phyloP scores from a whole-genome alignment of 2,888 invertebrate species.

The Criorhina ranunculi region DNA sequence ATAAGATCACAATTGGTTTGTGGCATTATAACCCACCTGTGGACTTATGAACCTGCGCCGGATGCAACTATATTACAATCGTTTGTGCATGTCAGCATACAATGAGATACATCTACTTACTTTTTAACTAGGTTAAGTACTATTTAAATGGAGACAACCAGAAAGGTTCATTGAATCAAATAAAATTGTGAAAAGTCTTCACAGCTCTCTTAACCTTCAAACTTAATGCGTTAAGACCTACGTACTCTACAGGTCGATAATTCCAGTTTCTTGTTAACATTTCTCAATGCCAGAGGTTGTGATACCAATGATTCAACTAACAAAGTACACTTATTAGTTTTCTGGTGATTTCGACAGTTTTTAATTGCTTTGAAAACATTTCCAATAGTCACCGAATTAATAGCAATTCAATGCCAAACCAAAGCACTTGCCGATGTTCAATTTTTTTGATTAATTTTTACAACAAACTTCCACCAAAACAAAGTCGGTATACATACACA shows the following conservation, averaged over 20 bases:
- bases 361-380: background rate
- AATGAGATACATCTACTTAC: too few relatives aligned
- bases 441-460: background rate
- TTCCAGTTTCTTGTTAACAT: background rate
- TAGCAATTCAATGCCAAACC: background rate
- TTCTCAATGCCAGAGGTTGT: conserved; percentile 8
- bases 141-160: too few relatives aligned
- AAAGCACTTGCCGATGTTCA: background rate
- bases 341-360: background rate
- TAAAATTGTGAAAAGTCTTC: too few relatives aligned
- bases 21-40: too few relatives aligned
- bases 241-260: conserved; percentile 3
- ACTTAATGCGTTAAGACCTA: background rate
- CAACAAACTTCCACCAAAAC: background rate
- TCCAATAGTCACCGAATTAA: background rate
- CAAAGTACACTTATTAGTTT: background rate
- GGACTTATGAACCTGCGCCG: too few relatives aligned
- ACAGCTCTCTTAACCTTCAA: background rate
- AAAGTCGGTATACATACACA: background rate
- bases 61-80: too few relatives aligned
- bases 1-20: too few relatives aligned
- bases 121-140: too few relatives aligned
- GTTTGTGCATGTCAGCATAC: too few relatives aligned
- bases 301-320: background rate
- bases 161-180: too few relatives aligned